Conservation (phyloP, 2,113 vertebrate species). For the Ia io region DNA sequence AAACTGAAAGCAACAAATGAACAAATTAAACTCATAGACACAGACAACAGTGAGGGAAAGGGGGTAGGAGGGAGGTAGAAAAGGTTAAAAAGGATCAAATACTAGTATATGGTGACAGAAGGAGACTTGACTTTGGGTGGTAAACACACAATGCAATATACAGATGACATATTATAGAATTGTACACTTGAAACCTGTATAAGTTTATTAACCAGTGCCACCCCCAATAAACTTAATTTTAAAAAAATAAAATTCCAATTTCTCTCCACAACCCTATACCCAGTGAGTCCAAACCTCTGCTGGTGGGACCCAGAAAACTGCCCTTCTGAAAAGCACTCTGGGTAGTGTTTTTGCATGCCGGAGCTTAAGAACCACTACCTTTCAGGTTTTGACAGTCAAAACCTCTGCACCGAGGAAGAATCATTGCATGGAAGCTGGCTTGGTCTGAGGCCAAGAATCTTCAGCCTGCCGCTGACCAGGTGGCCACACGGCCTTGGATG, state of each 20-base stretch:
- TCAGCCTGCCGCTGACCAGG: not conserved
- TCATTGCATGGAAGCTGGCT: not conserved
- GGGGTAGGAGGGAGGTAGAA: not conserved
- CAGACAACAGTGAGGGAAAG: not conserved
- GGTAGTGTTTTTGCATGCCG: not conserved
- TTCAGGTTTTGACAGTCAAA: not conserved
- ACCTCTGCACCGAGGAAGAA: not conserved
- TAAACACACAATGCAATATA: not conserved
- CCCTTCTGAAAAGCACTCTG: not conserved
- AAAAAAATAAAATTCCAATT: not conserved
- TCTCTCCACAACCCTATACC: not conserved
- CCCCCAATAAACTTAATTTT: not conserved
- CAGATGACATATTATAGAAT: not conserved
- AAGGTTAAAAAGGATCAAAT: not conserved
- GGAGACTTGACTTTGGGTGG: not conserved
- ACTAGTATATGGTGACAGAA: not conserved
- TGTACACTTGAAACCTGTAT: not conserved
- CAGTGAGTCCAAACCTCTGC: not conserved
- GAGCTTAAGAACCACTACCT: not conserved
- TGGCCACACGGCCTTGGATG: not conserved
- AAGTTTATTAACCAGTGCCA: not conserved
- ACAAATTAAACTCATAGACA: not conserved
- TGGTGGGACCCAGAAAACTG: not conserved
- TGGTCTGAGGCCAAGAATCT: constrained; percentile 1
- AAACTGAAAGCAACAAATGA: not conserved